Evolutionary conservation across 2,888 invertebrate species (phyloP), one percentile per base, ranked within the genome.

Genomic region (Cephus rjabovi): DNA sequence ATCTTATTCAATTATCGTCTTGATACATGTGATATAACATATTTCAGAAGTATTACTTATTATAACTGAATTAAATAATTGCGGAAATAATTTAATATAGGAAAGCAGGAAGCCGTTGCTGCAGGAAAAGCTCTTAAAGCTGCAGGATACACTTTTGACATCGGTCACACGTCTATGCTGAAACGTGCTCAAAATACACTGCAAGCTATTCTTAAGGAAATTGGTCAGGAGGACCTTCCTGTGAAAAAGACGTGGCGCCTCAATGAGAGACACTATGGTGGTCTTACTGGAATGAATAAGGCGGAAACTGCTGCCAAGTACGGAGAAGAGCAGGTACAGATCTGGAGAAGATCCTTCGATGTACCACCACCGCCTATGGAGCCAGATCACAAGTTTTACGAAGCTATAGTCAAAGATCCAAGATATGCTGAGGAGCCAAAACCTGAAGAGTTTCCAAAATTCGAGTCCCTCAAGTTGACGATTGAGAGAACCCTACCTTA

Each of bases 211-310:
- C 91, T 97, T 11, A 92, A 94, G 79, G 95, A 95, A 87, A 93
- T 95, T 71, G 94, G 93, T 1, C 95, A 96, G 86, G 90, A 94
- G n/a, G 93, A 94, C 83, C 91, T 97, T 81, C 95, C 95, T 0
- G 92, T 95, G 11, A 90, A 93, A 9, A 95, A 95, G 88, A 95
- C 96, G 12, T 97, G 97, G 97, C 94, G 97, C 23, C 92, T 97
- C 37, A 97, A 97, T 87, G 97, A 97, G 91, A 94, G 97, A 79
- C 97, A 97, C 88, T 97, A 97, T 87, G 97, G 97, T 76, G 96
- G 96, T 70, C 93, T 97, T 11, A 97, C 97, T 15, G 97, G 97
- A 2, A 93, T 96, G 80, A 96, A 97, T 88, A 97, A 97, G 90
- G 94, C 96, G 0, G 96, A 97, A 91, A 96, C 97, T 33, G 97